These are phyloP conservation scores for Hypercompe scribonia DNA, from an alignment of 2,888 invertebrate species.

Conservation along the genomic window DNA sequence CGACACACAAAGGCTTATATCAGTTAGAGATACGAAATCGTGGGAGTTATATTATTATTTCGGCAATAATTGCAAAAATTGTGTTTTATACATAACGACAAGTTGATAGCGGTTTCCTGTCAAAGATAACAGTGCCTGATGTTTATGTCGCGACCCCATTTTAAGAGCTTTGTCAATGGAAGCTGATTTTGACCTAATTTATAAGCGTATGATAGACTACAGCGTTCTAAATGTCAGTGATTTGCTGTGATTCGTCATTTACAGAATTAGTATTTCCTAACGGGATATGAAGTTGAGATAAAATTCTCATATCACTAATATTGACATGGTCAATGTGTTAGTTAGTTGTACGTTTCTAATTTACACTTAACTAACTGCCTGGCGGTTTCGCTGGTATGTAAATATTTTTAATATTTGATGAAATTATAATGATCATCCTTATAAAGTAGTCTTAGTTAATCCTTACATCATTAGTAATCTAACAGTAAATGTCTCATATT, in stretches of 20 bases:
- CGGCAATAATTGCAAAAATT: conserved; percentile 86
- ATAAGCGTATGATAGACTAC: conserved; percentile 57
- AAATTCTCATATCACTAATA: conserved; percentile 30
- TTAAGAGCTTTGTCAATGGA: conserved; percentile 81
- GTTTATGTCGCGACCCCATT: conserved; percentile 80
- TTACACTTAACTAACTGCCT: not conserved
- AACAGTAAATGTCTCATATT: not conserved
- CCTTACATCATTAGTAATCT: not conserved
- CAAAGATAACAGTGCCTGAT: conserved; percentile 75
- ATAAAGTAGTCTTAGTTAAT: not conserved
- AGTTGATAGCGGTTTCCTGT: conserved; percentile 83
- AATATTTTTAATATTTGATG: not conserved
- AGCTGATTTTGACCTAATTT: conserved; percentile 84
- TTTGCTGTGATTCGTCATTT: conserved; percentile 46
- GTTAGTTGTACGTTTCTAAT: conserved; percentile 17
- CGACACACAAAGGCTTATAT: conserved; percentile 51
- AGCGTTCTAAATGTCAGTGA: conserved; percentile 59
- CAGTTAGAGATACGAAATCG: conserved; percentile 62
- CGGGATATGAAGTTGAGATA: conserved; percentile 51
- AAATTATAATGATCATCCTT: not conserved
- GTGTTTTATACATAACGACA: conserved; percentile 82
- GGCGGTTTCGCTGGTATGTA: not conserved
- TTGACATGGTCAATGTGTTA: conserved; percentile 29
- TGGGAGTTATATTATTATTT: conserved; percentile 81
- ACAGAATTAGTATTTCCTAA: conserved; percentile 48